Percentiles rank a stretch among this genome's conserved stretches.
phyloP scores from a whole-genome alignment of 1,140 invertebrate genomes.

The Drosophila sp. region DNA sequence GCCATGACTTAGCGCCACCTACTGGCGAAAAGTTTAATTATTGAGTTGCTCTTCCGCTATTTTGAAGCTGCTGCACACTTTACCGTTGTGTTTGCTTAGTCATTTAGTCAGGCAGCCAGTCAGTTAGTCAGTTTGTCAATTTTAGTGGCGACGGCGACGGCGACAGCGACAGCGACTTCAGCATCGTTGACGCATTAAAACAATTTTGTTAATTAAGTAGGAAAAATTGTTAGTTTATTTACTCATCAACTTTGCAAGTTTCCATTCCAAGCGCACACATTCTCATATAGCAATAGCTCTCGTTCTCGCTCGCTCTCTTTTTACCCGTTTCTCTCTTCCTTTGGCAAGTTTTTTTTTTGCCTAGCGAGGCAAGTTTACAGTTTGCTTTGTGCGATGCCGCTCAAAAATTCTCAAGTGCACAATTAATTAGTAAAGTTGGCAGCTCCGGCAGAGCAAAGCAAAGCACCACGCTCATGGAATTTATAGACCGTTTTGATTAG shows the following conservation, averaged over 20 bases:
- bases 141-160: constrained; percentile 22
- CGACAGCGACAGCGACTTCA: constrained; percentile 1
- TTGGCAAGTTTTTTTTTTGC: constrained; percentile 69
- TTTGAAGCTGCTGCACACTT: constrained; percentile 35
- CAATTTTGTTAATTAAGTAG: constrained; percentile 84
- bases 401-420: constrained; percentile 80
- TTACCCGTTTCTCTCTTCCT: constrained; percentile 6
- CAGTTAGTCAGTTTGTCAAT: constrained; percentile 60
- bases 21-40: constrained; percentile 72
- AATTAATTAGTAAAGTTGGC: constrained; percentile 81
- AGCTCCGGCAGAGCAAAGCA: constrained; percentile 28
- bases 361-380: constrained; percentile 53
- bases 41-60: constrained; percentile 42
- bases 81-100: constrained; percentile 67
- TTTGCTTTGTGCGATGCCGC: constrained; percentile 62
- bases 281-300: constrained; percentile 5
- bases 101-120: constrained; percentile 57
- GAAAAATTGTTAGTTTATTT: constrained; percentile 83
- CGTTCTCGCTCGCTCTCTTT: not conserved
- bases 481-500: constrained; percentile 70
- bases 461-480: constrained; percentile 54
- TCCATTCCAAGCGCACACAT: constrained; percentile 36
- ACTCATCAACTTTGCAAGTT: constrained; percentile 77
- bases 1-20: constrained; percentile 25
- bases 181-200: constrained; percentile 67